Evolutionary conservation across 1,140 invertebrate species (phyloP), one percentile per base, ranked within the genome.

Genomic region (Polyergus mexicanus): DNA sequence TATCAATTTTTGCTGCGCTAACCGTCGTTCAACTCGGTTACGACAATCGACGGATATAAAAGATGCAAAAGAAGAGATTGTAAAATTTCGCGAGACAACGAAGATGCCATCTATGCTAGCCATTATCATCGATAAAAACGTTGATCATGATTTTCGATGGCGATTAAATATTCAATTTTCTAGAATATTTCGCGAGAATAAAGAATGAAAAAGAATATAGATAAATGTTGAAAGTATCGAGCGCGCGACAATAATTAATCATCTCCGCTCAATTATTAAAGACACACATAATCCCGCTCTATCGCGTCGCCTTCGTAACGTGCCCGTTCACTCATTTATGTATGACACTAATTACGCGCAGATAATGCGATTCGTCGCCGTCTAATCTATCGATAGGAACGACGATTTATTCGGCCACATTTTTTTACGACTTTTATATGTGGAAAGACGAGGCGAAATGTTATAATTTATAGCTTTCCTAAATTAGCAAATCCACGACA

Each of bases 161-260:
- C 11, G 8, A 51, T 81, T 41, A 58, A 72, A 83, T 60, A 83
- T 71, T 13, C 51, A 41, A 81, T 19, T 41, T 32, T 28, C n/a
- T 38, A n/a, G 19, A 71, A 47, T 38, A 44, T 74, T 74, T 56
- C 32, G 25, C 19, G 19, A 28, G 10, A 71, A 11, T 7, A 22
- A 58, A 44, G 35, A 47, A 6, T 16, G 13, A 6, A 47, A 4
- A 25, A 58, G 16, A 3, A 51, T 19, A 35, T 60, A 47, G 66
- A 58, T 81, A 81, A 58, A 72, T 58, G 63, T 78, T 78, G 44
- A 16, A 63, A 60, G 47, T 65, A 80, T 2, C 47, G 51, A 35
- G 44, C 25, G 51, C 28, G 47, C n/a, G 44, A 58, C n/a, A 68
- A 68, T 85, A 85, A 85, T 85, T 81, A 85, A 85, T 78, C 83